Percentiles rank a stretch among this genome's conserved stretches.
These are phyloP conservation scores for Callinectes sapidus DNA, from an alignment of 2,888 invertebrate genomes.

Conservation along the genomic window DNA sequence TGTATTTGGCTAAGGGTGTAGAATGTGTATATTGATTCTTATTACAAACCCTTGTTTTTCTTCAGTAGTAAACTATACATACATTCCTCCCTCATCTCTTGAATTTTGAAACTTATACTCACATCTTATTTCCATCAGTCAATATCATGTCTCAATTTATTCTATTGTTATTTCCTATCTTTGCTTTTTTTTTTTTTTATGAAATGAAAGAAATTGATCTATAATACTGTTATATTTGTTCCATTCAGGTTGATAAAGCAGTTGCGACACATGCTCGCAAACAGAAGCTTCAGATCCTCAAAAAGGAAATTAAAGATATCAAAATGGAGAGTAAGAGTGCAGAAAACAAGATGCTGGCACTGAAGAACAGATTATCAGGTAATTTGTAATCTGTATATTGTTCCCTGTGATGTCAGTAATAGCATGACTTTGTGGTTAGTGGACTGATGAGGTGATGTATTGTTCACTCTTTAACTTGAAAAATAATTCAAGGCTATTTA, in stretches of 20 bases:
- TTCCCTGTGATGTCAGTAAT: not conserved
- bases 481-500: not conserved
- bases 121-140: too few species aligned
- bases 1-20: too few species aligned
- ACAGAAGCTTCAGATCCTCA: constrained; percentile 66
- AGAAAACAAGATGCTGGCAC: constrained; percentile 62
- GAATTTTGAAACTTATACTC: too few species aligned
- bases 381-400: not conserved
- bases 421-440: not conserved
- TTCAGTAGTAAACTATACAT: too few species aligned
- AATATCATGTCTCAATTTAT: not conserved
- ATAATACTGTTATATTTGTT: not conserved
- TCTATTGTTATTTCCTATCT: not conserved
- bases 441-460: not conserved
- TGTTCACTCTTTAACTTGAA: not conserved
- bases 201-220: not conserved
- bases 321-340: constrained; percentile 69
- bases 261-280: constrained; percentile 59
- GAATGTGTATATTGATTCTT: too few species aligned
- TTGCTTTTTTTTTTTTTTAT: not conserved
- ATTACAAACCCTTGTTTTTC: too few species aligned
- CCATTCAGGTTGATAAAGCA: constrained; percentile 59
- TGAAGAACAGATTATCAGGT: constrained; percentile 46
- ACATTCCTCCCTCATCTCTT: too few species aligned
- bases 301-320: constrained; percentile 63